phyloP scores from a whole-genome alignment of 2,797 vertebrate species.

The Acanthurus tractus region DNA sequence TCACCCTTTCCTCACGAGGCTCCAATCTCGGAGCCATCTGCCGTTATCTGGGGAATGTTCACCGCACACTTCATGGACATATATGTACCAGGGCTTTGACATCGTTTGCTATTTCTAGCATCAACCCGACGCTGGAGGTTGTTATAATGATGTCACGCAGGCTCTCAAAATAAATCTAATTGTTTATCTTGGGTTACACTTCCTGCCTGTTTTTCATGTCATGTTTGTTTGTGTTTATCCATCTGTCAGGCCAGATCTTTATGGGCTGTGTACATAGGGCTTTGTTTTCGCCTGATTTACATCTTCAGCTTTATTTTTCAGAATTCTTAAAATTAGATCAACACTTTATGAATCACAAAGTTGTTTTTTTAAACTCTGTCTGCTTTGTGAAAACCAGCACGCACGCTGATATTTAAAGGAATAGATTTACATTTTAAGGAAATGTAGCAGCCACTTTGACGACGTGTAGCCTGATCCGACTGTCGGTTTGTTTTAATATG shows the following conservation, averaged over 20 bases:
- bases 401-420: too few relatives aligned
- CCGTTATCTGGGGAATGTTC: constrained; percentile 82
- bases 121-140: constrained; percentile 58
- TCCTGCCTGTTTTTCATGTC: constrained; percentile 61
- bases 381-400: not conserved
- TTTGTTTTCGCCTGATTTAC: constrained; percentile 25
- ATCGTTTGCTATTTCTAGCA: constrained; percentile 82
- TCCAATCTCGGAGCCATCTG: constrained; percentile 78
- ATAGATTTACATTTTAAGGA: too few relatives aligned
- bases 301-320: too few relatives aligned
- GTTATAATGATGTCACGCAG: constrained; percentile 80
- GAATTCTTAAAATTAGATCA: not conserved
- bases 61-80: constrained; percentile 83
- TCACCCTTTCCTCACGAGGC: constrained; percentile 50
- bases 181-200: constrained; percentile 78
- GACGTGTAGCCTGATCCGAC: not conserved
- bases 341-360: not conserved
- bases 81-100: constrained; percentile 83
- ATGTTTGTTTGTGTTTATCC: constrained; percentile 77
- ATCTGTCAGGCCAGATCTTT: constrained; percentile 42
- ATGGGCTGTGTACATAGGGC: not conserved
- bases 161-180: constrained; percentile 76
- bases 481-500: not conserved
- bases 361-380: not conserved
- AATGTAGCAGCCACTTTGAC: not conserved